Percentiles rank a stretch among this genome's conserved stretches.
Evolutionary conservation across 2,888 invertebrate species (phyloP).

Genomic region (Amiota mariae): DNA sequence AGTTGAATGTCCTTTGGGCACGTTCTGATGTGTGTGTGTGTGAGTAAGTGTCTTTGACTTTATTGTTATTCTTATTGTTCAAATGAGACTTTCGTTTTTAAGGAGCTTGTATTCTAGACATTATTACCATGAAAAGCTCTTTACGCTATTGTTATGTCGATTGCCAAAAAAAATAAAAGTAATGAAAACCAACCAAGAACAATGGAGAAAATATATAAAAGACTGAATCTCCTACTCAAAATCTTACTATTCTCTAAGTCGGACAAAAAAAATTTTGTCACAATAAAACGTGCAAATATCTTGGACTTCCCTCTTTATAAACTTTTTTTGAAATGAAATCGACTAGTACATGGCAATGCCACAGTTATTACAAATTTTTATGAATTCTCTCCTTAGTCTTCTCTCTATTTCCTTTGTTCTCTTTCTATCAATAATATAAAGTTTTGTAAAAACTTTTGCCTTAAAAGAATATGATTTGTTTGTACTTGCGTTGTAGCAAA

Average conservation of each 20-base stretch:
- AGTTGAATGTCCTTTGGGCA: conserved; percentile 10
- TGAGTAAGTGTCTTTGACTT: too few species aligned
- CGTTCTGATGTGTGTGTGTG: neutral
- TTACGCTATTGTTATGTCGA: neutral
- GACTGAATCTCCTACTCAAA: neutral
- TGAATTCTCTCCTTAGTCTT: neutral
- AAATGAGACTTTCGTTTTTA: conserved; percentile 2
- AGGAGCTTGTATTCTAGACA: neutral
- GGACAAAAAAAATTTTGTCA: neutral
- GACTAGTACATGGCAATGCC: neutral
- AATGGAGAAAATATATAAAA: neutral
- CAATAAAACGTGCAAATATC: neutral
- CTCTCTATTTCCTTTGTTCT: neutral
- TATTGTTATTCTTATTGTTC: neutral
- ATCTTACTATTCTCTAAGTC: neutral
- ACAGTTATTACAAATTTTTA: neutral
- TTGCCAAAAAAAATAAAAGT: too few species aligned
- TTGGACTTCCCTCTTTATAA: neutral
- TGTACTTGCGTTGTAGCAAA: conserved; percentile 16
- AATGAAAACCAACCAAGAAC: neutral
- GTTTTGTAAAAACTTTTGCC: neutral
- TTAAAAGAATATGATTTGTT: conserved; percentile 22
- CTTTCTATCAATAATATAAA: neutral
- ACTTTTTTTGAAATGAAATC: neutral
- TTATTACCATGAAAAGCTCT: neutral